These are phyloP conservation scores for Brevimyrus niger DNA, from an alignment of 2,113 vertebrate species.

Conservation along the genomic window DNA sequence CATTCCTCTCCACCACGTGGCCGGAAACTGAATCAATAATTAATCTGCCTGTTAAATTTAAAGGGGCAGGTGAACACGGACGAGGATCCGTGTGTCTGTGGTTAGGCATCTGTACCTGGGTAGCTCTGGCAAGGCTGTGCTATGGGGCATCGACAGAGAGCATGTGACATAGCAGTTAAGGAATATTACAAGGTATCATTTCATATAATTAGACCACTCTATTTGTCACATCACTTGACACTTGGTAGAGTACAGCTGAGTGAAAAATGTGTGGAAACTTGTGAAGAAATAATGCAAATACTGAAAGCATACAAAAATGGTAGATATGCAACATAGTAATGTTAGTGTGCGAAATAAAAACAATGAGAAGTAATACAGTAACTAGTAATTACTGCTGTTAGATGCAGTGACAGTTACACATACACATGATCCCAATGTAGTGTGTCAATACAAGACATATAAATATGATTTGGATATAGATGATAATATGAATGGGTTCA, in stretches of 20 bases:
- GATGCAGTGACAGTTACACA: not conserved
- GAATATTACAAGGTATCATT: not conserved
- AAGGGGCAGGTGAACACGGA: not conserved
- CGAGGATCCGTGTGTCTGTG: not conserved
- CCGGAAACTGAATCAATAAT: slow-evolving; percentile 7
- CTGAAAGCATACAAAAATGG: not conserved
- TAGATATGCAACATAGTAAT: not conserved
- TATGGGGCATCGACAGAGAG: not conserved
- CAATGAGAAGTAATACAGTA: not conserved
- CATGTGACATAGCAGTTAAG: not conserved
- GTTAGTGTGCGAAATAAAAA: not conserved
- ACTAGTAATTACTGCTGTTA: not conserved
- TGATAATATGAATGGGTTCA: not conserved
- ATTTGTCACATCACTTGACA: not conserved
- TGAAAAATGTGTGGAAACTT: not conserved
- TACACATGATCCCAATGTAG: not conserved
- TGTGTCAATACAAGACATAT: not conserved
- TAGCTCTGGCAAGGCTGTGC: not conserved
- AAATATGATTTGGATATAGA: not conserved
- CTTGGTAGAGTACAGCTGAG: not conserved
- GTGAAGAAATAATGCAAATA: not conserved
- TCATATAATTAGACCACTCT: not conserved
- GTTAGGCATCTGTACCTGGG: not conserved
- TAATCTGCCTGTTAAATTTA: not conserved
- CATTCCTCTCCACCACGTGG: not conserved